Percentiles rank a stretch among this genome's conserved stretches.
Evolutionary conservation across 2,797 vertebrate species (phyloP).

Genomic region (Myotis findleyi): DNA sequence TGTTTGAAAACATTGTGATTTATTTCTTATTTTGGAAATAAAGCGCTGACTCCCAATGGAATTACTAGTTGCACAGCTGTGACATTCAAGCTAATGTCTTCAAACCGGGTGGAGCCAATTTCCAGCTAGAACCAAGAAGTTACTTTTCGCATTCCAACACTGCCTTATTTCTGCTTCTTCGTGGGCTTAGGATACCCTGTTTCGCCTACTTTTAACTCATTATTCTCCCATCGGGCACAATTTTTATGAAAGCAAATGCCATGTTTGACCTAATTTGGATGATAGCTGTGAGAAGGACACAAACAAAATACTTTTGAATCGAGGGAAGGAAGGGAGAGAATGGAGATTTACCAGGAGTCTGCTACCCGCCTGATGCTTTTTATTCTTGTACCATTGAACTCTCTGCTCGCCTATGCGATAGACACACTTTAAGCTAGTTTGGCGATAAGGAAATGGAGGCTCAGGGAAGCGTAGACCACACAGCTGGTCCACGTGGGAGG

Average conservation of each 20-base stretch:
- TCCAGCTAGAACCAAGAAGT: neutral
- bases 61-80: neutral
- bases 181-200: neutral
- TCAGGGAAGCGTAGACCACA: neutral
- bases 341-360: neutral
- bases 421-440: neutral
- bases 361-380: neutral
- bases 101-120: neutral
- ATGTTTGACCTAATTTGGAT: neutral
- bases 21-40: constrained; percentile 59
- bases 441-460: neutral
- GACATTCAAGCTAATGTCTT: neutral
- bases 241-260: constrained; percentile 9
- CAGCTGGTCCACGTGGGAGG: neutral
- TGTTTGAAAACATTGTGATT: constrained; percentile 5
- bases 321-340: neutral
- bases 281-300: neutral
- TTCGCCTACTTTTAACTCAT: neutral
- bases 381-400: neutral
- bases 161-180: constrained; percentile 17
- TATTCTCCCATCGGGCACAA: neutral
- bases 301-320: neutral
- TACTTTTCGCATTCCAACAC: neutral
- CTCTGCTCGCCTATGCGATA: neutral
- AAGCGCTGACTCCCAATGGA: constrained; percentile 22